Evolutionary conservation across 2,888 invertebrate species (phyloP).

Genomic region (Trypoxylon attenuatum): DNA sequence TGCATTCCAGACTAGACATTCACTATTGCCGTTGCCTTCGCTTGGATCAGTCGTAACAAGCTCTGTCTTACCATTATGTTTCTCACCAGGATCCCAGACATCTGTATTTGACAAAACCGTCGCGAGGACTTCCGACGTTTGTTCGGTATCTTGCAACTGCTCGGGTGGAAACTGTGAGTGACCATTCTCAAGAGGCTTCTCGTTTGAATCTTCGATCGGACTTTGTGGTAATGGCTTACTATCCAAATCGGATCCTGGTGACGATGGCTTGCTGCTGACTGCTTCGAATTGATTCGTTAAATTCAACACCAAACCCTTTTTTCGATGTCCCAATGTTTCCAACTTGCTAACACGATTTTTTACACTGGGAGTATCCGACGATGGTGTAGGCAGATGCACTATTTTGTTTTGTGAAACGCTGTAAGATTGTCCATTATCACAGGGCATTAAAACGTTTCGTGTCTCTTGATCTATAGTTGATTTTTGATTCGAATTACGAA

Average conservation of each 20-base stretch:
- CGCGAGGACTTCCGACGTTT: constrained; percentile 20
- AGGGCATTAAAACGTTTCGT: constrained; percentile 89
- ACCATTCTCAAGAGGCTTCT: constrained; percentile 48
- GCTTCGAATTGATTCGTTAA: constrained; percentile 78
- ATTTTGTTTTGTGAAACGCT: constrained; percentile 95
- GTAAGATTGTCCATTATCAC: constrained; percentile 89
- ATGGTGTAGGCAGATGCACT: constrained; percentile 84
- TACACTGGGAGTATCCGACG: constrained; percentile 66
- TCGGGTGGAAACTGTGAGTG: constrained; percentile 14
- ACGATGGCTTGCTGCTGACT: constrained; percentile 71
- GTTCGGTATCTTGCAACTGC: constrained; percentile 27
- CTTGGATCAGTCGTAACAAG: constrained; percentile 50
- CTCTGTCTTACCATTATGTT: constrained; percentile 37
- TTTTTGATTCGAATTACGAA: constrained; percentile 71
- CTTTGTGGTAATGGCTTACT: constrained; percentile 37
- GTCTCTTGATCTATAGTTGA: constrained; percentile 77
- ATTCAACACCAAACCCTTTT: constrained; percentile 77
- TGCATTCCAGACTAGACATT: constrained; percentile 76
- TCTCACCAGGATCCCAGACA: constrained; percentile 83
- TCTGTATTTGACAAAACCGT: constrained; percentile 75
- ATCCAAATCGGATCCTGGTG: constrained; percentile 64
- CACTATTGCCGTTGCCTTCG: constrained; percentile 58
- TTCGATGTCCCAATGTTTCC: constrained; percentile 77
- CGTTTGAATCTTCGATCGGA: constrained; percentile 36
- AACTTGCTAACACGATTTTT: constrained; percentile 85